Evolutionary conservation across 2,113 vertebrate species (phyloP).

Genomic region (Uria aalge): DNA sequence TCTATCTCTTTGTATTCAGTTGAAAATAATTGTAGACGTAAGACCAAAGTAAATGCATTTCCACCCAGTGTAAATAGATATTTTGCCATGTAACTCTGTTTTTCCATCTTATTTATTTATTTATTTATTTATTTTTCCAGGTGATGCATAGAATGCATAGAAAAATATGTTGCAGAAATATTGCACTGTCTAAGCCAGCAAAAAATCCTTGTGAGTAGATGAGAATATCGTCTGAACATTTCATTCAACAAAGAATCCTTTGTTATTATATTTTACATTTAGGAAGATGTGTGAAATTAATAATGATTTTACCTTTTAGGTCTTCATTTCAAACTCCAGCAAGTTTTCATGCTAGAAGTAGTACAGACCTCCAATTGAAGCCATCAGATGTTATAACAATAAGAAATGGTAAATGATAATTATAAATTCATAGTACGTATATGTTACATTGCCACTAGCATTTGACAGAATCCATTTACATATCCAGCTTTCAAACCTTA

Average conservation of each 20-base stretch:
- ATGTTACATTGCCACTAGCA: not conserved
- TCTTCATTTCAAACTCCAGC: not conserved
- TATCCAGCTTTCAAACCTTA: not conserved
- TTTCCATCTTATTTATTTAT: not conserved
- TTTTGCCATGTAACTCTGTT: not conserved
- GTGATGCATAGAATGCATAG: not conserved
- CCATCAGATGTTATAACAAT: not conserved
- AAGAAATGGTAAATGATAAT: not conserved
- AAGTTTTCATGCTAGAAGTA: not conserved
- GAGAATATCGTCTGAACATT: not conserved
- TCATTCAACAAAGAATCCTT: not conserved
- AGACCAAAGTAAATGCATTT: not conserved
- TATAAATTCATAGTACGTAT: not conserved
- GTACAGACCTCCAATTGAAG: not conserved
- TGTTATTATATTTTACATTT: not conserved
- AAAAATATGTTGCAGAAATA: not conserved
- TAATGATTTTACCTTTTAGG: not conserved
- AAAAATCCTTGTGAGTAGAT: not conserved
- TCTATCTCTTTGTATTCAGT: not conserved
- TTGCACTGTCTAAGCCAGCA: not conserved
- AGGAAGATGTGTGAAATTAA: not conserved
- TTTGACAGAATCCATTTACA: not conserved
- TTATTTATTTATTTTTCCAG: accelerated
- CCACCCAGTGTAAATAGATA: not conserved
- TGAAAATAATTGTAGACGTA: not conserved